These are phyloP conservation scores for Dendrophyllia cribrosa DNA, from an alignment of 64 coral and sea anemone genomes.

Conservation along the genomic window DNA sequence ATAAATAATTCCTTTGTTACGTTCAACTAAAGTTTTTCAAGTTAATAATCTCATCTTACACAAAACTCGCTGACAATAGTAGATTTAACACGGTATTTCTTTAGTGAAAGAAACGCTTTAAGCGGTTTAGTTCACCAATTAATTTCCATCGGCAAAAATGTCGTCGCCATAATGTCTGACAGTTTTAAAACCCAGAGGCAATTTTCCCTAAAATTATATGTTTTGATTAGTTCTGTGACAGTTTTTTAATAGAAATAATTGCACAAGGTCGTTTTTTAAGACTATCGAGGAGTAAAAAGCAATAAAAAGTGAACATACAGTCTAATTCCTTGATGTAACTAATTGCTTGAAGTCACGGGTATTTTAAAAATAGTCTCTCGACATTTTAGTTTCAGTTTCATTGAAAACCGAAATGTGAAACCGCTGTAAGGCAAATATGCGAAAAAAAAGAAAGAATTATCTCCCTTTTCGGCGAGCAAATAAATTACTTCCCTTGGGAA, in stretches of 20 bases:
- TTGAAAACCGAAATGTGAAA: not conserved
- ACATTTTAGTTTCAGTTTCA: not conserved
- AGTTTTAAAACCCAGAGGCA: not conserved
- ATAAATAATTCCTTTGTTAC: too few species aligned
- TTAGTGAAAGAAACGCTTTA: not conserved
- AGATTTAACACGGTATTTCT: not conserved
- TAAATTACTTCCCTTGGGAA: not conserved
- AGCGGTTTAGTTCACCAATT: not conserved
- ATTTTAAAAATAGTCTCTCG: not conserved
- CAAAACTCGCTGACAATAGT: not conserved
- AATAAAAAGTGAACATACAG: not conserved
- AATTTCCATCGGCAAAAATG: not conserved
- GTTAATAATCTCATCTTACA: not conserved
- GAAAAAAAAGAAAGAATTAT: not conserved
- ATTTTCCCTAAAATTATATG: not conserved
- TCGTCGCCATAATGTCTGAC: slow-evolving; percentile 28
- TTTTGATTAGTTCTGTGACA: not conserved
- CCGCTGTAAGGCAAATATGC: not conserved
- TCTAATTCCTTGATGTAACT: slow-evolving; percentile 4
- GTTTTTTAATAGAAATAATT: not conserved
- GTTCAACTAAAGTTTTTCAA: too few species aligned
- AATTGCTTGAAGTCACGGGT: not conserved
- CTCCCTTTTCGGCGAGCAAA: not conserved
- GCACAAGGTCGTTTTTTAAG: not conserved
- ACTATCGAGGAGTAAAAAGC: not conserved